These are phyloP conservation scores for Distichodus sexfasciatus DNA, from an alignment of 2,797 vertebrate genomes.

Conservation along the genomic window DNA sequence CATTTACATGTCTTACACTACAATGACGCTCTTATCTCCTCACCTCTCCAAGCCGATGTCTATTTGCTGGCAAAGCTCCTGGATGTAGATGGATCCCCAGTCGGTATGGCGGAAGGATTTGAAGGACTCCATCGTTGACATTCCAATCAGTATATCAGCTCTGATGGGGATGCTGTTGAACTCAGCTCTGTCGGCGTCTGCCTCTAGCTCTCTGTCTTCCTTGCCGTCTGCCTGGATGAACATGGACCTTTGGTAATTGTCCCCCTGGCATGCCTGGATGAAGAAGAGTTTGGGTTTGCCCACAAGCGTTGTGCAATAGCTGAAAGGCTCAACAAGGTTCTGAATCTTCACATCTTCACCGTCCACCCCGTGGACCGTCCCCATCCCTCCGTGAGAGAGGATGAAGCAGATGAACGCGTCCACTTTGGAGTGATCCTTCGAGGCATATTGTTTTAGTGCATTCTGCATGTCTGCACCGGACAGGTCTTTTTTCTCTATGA, in stretches of 20 bases:
- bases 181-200: background rate
- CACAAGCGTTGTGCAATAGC: slow-evolving; percentile 59
- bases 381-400: slow-evolving; percentile 83
- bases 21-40: background rate
- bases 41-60: background rate
- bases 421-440: slow-evolving; percentile 51
- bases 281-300: slow-evolving; percentile 93
- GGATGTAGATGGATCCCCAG: slow-evolving; percentile 55
- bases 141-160: slow-evolving; percentile 58
- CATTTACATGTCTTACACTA: background rate
- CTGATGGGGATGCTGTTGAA: background rate
- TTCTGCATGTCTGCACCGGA: slow-evolving; percentile 54
- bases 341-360: slow-evolving; percentile 60
- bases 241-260: slow-evolving; percentile 15
- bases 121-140: slow-evolving; percentile 54
- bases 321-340: slow-evolving; percentile 74
- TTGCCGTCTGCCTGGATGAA: slow-evolving; percentile 27
- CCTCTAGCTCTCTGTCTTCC: background rate
- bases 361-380: slow-evolving; percentile 75
- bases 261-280: slow-evolving; percentile 77
- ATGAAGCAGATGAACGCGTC: slow-evolving; percentile 81
- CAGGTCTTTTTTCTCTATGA: slow-evolving; percentile 51
- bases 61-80: slow-evolving; percentile 54
- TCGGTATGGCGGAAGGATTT: slow-evolving; percentile 46
- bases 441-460: slow-evolving; percentile 31